Conservation (phyloP, 2,113 vertebrate species). For the Eurystomus gularis region DNA sequence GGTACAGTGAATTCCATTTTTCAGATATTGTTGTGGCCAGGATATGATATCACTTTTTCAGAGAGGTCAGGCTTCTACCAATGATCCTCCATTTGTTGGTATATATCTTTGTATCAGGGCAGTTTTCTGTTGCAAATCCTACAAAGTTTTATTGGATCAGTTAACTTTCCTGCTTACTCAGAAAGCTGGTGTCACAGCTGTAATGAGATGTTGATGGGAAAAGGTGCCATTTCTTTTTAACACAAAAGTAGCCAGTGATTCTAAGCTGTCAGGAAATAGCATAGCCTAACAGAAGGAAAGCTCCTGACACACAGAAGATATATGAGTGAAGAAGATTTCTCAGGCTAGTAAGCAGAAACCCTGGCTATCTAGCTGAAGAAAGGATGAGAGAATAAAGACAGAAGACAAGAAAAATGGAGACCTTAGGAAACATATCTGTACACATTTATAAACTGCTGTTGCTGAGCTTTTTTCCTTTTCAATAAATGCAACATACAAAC, state of each 20-base stretch:
- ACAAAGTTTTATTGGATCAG: neutral
- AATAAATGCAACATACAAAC: conserved; percentile 12
- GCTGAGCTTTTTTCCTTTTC: conserved; percentile 34
- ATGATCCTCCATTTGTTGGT: neutral
- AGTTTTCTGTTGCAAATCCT: neutral
- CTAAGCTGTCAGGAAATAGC: neutral
- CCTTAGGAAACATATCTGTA: neutral
- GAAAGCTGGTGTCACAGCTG: neutral
- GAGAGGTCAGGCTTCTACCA: neutral
- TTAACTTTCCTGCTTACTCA: neutral
- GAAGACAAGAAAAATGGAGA: conserved; percentile 48
- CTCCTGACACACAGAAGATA: conserved; percentile 36
- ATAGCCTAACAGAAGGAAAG: neutral
- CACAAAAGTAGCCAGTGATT: neutral
- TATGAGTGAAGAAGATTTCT: conserved; percentile 36
- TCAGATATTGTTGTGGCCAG: neutral
- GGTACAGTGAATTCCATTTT: neutral
- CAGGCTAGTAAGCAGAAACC: conserved; percentile 43
- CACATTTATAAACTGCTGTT: conserved; percentile 28
- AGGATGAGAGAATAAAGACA: conserved; percentile 19
- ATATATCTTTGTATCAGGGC: neutral
- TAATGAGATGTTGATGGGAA: neutral
- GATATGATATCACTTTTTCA: neutral
- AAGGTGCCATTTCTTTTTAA: neutral
- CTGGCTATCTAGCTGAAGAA: neutral